Base-by-base conservation (phyloP, 2,888 invertebrate genomes). In the Iselma pallidipennis region DNA sequence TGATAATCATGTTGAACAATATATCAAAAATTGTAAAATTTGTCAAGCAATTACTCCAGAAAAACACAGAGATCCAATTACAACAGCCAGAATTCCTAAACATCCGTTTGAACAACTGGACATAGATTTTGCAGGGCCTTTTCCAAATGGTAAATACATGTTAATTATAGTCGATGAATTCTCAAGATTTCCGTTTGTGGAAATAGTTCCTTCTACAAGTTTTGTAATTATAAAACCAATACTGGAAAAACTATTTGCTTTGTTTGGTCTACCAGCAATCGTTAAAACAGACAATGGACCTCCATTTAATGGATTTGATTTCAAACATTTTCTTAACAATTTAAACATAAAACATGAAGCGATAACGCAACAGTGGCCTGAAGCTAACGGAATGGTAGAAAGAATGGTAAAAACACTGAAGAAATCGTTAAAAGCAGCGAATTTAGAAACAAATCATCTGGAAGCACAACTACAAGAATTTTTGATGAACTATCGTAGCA, bases 281-380 rank as follows among this genome's bases (percentile, higher is more conserved):
- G 14, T 65, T 5, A 57, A 57, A 51, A 53, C 59, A 48, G 62
- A 65, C 49, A 66, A 66, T 57, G 65, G 59, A 10, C 65, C 58
- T 7, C 66, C 67, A 23, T 68, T 66, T 26, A 62, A 57, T 42
- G 48, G 63, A 12, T 29, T 33, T 37, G 52, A 66, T 9, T 60
- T 68, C 28, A 57, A 16, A 52, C 51, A 55, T 1, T 65, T 49
- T 12, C 16, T 59, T 45, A 14, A 56, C 10, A 49, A 31, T 9
- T 29, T 26, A 9, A 52, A 49, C 19, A 63, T 68, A 4, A 57
- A 65, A 59, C 61, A 66, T 42, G 25, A 55, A 29, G 29, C 29
- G 50, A 55, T 64, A 1, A 67, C 66, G n/a, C 64, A 61, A 6
- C 57, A 52, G 23, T 68, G 66, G 68, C 66, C 67, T 19, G 65